A percentile compares a stretch with the other conserved stretches of the same genome.
These are phyloP conservation scores for Mimas tiliae DNA, from an alignment of 2,888 invertebrate species.

Conservation along the genomic window DNA sequence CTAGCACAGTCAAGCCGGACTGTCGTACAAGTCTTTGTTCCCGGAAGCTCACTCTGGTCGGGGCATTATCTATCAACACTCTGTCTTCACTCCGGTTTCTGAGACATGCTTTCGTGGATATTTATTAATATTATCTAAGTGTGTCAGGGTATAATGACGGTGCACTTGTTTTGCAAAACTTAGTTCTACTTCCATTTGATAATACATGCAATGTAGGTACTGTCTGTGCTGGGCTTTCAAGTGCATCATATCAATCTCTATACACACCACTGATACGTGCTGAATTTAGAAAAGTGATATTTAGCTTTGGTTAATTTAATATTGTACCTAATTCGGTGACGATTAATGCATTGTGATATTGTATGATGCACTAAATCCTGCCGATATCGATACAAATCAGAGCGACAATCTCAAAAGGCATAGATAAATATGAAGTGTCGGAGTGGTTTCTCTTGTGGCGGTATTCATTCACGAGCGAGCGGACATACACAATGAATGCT, in stretches of 20 bases:
- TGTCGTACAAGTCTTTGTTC: constrained; percentile 76
- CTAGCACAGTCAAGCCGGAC: constrained; percentile 80
- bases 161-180: constrained; percentile 78
- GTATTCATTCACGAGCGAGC: constrained; percentile 80
- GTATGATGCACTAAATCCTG: constrained; percentile 81
- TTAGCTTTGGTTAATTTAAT: constrained; percentile 37
- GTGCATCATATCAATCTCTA: constrained; percentile 80
- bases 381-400: constrained; percentile 68
- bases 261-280: constrained; percentile 53
- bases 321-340: constrained; percentile 45
- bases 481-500: constrained; percentile 83
- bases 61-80: constrained; percentile 63
- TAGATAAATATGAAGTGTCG: constrained; percentile 75
- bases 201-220: constrained; percentile 77
- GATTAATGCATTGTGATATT: constrained; percentile 54
- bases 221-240: constrained; percentile 76
- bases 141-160: constrained; percentile 72
- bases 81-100: constrained; percentile 73
- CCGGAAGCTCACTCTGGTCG: constrained; percentile 73
- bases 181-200: constrained; percentile 70
- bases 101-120: constrained; percentile 85
- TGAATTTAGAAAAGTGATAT: constrained; percentile 38
- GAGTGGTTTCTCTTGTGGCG: constrained; percentile 77
- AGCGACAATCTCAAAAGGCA: constrained; percentile 78
- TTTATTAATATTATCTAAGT: constrained; percentile 68